These are phyloP conservation scores for Drosophila gunungcola DNA, from an alignment of 1,140 invertebrate species.

Conservation along the genomic window DNA sequence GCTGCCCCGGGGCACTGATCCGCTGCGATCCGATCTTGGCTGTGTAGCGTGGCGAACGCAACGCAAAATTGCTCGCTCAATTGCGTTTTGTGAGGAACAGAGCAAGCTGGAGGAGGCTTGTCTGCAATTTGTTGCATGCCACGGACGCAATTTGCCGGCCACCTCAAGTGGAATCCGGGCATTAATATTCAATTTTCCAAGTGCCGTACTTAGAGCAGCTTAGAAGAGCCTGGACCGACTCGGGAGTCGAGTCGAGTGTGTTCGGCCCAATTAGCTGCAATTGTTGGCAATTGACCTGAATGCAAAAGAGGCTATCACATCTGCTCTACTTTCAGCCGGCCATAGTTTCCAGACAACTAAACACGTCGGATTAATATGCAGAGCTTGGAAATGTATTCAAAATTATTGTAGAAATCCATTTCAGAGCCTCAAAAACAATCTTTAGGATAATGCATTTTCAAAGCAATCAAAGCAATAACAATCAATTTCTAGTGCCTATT, in stretches of 20 bases:
- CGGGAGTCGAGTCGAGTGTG: neutral
- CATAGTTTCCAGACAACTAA: constrained; percentile 6
- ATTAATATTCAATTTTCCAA: constrained; percentile 81
- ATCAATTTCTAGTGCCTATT: no score
- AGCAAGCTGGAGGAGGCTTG: constrained; percentile 19
- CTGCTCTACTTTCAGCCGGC: constrained; percentile 33
- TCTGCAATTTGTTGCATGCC: constrained; percentile 73
- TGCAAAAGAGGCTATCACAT: constrained; percentile 43
- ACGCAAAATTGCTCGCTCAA: constrained; percentile 65
- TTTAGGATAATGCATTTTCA: no score
- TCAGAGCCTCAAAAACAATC: no score
- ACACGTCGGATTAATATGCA: constrained; percentile 12
- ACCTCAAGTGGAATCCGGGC: constrained; percentile 65
- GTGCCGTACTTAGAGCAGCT: constrained; percentile 65
- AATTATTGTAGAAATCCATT: neutral
- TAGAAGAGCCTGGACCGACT: constrained; percentile 30
- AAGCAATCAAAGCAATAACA: no score
- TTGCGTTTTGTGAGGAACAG: constrained; percentile 49
- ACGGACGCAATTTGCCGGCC: constrained; percentile 52
- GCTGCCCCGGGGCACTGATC: constrained; percentile 38
- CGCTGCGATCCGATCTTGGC: constrained; percentile 30
- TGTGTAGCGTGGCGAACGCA: constrained; percentile 58
- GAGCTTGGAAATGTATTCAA: neutral
- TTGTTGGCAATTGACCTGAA: constrained; percentile 61
- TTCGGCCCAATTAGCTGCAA: constrained; percentile 72